Conservation (phyloP, 2,113 vertebrate species). For the Chamaea fasciata region DNA sequence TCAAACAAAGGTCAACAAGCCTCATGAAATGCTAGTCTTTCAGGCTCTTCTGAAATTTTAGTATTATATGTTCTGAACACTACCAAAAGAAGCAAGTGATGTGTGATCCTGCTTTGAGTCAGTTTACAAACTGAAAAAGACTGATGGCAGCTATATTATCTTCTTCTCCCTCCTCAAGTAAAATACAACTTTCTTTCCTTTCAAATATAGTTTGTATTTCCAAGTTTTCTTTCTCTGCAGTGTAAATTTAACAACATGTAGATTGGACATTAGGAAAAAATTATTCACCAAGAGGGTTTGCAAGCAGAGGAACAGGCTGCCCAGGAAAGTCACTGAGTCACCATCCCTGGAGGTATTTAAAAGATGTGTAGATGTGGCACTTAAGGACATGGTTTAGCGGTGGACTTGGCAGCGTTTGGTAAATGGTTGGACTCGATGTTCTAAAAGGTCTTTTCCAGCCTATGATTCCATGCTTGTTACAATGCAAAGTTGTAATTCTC, state of each 20-base stretch:
- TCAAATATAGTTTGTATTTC: not conserved
- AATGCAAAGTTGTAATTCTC: not conserved
- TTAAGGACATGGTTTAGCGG: not conserved
- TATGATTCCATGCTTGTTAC: not conserved
- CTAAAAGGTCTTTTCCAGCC: not conserved
- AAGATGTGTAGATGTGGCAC: not conserved
- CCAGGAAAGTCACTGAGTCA: not conserved
- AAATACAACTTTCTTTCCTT: not conserved
- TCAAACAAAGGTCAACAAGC: not conserved
- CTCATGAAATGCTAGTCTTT: not conserved
- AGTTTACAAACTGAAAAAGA: not conserved
- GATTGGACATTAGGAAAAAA: not conserved
- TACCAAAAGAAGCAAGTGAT: not conserved
- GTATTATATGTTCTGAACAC: not conserved
- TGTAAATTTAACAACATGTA: not conserved
- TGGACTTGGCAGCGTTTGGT: not conserved
- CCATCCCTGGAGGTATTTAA: not conserved
- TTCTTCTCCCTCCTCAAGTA: not conserved
- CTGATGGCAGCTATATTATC: not conserved
- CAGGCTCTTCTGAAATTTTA: not conserved
- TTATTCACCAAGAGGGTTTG: not conserved
- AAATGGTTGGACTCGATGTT: not conserved
- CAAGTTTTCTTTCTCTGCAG: not conserved
- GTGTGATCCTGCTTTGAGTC: not conserved
- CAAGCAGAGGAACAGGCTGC: not conserved